These are phyloP conservation scores for Oophaga pumilio DNA, from an alignment of 2,113 vertebrate genomes.

Conservation along the genomic window DNA sequence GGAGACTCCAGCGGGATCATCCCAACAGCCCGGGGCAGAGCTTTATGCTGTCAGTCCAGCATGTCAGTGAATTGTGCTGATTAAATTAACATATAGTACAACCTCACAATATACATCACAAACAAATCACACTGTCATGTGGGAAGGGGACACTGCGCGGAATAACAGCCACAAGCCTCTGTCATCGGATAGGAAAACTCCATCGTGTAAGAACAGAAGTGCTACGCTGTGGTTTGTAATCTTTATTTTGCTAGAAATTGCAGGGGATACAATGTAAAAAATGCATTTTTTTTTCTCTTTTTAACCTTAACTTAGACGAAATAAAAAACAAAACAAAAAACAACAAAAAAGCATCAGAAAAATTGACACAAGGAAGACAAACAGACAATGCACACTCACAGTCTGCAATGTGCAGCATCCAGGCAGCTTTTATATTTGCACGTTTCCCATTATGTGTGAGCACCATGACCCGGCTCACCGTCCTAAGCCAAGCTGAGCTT, in stretches of 20 bases:
- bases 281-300: constrained; percentile 66
- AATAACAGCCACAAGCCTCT: constrained; percentile 90
- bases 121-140: constrained; percentile 86
- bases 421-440: constrained; percentile 91
- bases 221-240: constrained; percentile 79
- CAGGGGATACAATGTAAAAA: constrained; percentile 69
- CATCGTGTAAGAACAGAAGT: constrained; percentile 80
- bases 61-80: constrained; percentile 99
- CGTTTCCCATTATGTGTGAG: constrained; percentile 83
- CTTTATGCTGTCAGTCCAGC: constrained; percentile 96
- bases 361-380: constrained; percentile 79
- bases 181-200: constrained; percentile 85
- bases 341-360: constrained; percentile 72
- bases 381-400: constrained; percentile 77
- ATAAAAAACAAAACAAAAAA: background rate
- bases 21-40: constrained; percentile 81
- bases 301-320: constrained; percentile 39
- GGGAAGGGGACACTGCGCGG: constrained; percentile 86
- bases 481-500: constrained; percentile 74
- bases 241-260: constrained; percentile 79
- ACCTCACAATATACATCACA: constrained; percentile 98
- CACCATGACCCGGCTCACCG: constrained; percentile 77
- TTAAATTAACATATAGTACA: constrained; percentile 99
- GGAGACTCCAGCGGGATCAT: too few relatives aligned
- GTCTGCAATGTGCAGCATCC: constrained; percentile 80